phyloP scores from a whole-genome alignment of 2,888 invertebrate genomes.

The Synanthedon myopaeformis region DNA sequence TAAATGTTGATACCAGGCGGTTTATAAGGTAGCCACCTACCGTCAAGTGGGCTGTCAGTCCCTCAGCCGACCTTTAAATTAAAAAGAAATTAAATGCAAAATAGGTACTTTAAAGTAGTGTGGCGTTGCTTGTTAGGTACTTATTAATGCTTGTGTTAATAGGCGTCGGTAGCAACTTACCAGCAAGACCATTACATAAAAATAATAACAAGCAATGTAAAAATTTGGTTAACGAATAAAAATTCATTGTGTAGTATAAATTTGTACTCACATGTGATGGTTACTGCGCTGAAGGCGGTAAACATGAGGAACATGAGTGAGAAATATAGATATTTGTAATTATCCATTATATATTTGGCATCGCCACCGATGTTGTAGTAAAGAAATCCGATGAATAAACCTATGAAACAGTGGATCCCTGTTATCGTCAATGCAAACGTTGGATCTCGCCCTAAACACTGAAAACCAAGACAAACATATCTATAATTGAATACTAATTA shows the following conservation, averaged over 20 bases:
- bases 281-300: slow-evolving; percentile 90
- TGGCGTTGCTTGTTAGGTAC: no score
- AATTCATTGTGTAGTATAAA: background rate
- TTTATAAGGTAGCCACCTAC: no score
- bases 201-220: no score
- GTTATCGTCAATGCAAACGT: slow-evolving; percentile 82
- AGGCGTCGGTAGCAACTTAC: no score
- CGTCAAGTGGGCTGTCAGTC: no score
- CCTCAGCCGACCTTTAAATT: no score
- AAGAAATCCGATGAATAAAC: slow-evolving; percentile 83
- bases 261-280: slow-evolving; percentile 84
- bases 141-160: no score
- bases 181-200: no score
- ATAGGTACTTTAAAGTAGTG: no score
- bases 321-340: slow-evolving; percentile 91
- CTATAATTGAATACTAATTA: background rate
- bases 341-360: slow-evolving; percentile 84
- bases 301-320: slow-evolving; percentile 95
- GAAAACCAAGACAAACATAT: slow-evolving; percentile 12
- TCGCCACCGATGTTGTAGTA: slow-evolving; percentile 90
- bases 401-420: slow-evolving; percentile 83
- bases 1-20: no score
- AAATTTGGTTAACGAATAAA: background rate
- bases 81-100: no score
- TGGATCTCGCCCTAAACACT: slow-evolving; percentile 76